These are phyloP conservation scores for Marisa cornuarietis DNA, from an alignment of 1,140 invertebrate genomes.

Conservation along the genomic window DNA sequence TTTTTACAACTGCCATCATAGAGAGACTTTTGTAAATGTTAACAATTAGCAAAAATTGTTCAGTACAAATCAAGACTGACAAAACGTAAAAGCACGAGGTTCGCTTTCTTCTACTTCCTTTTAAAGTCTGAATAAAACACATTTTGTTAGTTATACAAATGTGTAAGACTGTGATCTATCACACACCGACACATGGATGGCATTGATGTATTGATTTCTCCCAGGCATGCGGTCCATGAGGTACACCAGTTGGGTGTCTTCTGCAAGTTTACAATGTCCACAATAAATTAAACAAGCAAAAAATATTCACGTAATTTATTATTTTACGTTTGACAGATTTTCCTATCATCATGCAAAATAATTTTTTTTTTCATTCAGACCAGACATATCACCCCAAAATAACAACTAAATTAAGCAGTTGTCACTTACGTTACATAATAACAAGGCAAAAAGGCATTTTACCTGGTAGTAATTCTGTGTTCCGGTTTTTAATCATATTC, in stretches of 20 bases:
- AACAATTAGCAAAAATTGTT: too few species aligned
- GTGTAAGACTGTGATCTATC: background rate
- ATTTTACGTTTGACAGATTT: too few species aligned
- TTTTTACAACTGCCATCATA: too few species aligned
- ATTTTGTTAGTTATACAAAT: too few species aligned
- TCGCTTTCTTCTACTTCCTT: too few species aligned
- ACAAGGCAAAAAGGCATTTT: background rate
- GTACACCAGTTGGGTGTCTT: slow-evolving; percentile 14
- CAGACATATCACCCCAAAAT: background rate
- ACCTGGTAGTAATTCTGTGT: slow-evolving; percentile 8
- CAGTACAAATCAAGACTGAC: too few species aligned
- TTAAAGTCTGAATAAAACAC: too few species aligned
- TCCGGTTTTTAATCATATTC: slow-evolving; percentile 5
- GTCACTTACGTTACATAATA: background rate
- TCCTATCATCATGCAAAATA: too few species aligned
- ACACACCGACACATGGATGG: slow-evolving; percentile 8
- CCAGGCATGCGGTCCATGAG: background rate
- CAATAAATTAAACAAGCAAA: background rate
- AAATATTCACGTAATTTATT: background rate
- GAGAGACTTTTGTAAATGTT: too few species aligned
- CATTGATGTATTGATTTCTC: slow-evolving; percentile 21
- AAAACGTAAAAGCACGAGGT: too few species aligned
- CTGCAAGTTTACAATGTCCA: background rate
- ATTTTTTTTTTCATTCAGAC: background rate
- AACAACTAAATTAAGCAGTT: background rate